Evolutionary conservation across 2,797 vertebrate genomes (phyloP), one percentile per base, ranked within the genome.

Genomic region (Gymnoscopelus braueri): DNA sequence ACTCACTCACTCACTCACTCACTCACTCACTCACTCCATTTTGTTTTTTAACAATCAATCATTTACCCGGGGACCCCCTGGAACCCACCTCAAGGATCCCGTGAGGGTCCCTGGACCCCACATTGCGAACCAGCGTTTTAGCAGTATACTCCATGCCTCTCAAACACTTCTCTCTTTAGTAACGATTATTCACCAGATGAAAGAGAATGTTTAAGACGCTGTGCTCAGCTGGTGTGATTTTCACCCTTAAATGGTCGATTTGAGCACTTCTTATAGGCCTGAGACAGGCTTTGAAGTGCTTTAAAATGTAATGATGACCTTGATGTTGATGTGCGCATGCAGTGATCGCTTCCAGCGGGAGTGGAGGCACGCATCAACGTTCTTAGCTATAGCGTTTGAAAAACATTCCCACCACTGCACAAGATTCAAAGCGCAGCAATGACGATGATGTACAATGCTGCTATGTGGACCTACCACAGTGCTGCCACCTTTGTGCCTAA

Each of bases 221-320:
- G 19, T 81, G 77, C 56, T 51, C 3, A 3, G 14, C 44, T 48
- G 23, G 66, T 39, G 29, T 23, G 19, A 29, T 61, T 71, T 69
- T 81, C 56, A 65, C 64, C 59, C 76, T 76, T 72, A 83, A 88
- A 88, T 87, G 86, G 84, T 89, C 84, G 87, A 85, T 87, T 84
- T 85, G 81, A 69, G 73, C 63, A 0, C n/a, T 60, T 69, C 72
- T 84, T 79, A 9, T 44, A 81, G n/a, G 24, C 82, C 67, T 54
- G 60, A n/a, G 52, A 60, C 39, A 44, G 29, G 63, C 86, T 87
- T 89, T 88, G 85, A 88, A 87, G 88, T 79, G 81, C 87, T 85
- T 84, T 77, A 84, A 87, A 84, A 78, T 75, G 84, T 84, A 89
- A 90, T 82, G 84, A 79, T 69, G 81, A 81, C 89, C 84, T 88